These are phyloP conservation scores for Patella pellucida DNA, from an alignment of 2,888 invertebrate genomes.

Conservation along the genomic window DNA sequence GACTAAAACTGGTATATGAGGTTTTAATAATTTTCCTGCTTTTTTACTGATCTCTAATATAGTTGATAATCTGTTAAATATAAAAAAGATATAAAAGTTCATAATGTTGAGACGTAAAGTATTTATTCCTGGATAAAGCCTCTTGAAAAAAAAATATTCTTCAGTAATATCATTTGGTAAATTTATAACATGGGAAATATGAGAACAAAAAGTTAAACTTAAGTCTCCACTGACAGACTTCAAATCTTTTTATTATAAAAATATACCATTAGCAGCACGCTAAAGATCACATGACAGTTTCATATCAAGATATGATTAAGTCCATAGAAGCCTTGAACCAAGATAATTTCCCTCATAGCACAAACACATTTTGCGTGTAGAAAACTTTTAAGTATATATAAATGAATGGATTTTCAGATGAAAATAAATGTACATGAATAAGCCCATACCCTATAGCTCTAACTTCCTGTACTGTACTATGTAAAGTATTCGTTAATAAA, in stretches of 20 bases:
- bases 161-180: too few relatives aligned
- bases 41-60: slow-evolving; percentile 87
- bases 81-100: background rate
- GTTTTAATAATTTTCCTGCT: slow-evolving; percentile 82
- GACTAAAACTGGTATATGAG: slow-evolving; percentile 85
- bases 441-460: slow-evolving; percentile 79
- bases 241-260: too few relatives aligned
- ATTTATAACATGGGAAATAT: too few relatives aligned
- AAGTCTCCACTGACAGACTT: too few relatives aligned
- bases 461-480: slow-evolving; percentile 83
- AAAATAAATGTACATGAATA: background rate
- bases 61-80: slow-evolving; percentile 80
- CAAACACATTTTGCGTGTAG: background rate
- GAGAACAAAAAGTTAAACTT: too few relatives aligned
- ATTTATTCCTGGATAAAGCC: too few relatives aligned
- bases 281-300: too few relatives aligned
- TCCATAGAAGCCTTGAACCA: background rate
- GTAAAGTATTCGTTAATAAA: slow-evolving; percentile 84
- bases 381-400: background rate
- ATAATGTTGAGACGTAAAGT: too few relatives aligned
- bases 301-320: too few relatives aligned
- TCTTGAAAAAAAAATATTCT: too few relatives aligned
- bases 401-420: background rate
- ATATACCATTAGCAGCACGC: too few relatives aligned
- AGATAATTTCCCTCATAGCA: background rate